phyloP scores from a whole-genome alignment of 2,797 vertebrate species.

The Mus caroli region DNA sequence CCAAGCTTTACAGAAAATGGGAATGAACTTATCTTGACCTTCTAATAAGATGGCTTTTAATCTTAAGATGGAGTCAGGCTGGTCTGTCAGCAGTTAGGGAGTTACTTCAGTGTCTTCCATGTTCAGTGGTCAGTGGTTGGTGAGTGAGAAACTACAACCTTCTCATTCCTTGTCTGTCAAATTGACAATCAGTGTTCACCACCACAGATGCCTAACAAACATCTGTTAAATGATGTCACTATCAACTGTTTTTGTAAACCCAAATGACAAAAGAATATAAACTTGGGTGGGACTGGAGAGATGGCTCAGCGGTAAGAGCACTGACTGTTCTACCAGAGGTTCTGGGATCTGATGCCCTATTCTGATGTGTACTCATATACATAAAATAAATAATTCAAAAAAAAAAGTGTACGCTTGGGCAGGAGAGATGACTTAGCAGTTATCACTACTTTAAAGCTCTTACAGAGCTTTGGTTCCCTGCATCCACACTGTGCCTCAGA shows the following conservation, averaged over 20 bases:
- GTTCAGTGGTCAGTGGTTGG: neutral
- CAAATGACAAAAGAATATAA: neutral
- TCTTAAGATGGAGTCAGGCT: neutral
- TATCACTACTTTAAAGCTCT: neutral
- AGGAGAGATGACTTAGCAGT: neutral
- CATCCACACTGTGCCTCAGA: neutral
- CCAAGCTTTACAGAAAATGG: neutral
- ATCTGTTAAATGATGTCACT: constrained; percentile 19
- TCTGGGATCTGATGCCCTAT: neutral
- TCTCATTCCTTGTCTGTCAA: neutral
- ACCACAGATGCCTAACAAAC: neutral
- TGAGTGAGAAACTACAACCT: neutral
- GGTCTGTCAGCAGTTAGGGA: neutral
- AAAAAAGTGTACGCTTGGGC: neutral
- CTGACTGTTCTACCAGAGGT: neutral
- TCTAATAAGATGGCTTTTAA: neutral
- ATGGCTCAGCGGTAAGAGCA: neutral
- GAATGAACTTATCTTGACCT: neutral
- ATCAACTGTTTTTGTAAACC: neutral
- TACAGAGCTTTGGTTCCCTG: neutral
- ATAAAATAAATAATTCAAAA: neutral
- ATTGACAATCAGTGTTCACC: neutral
- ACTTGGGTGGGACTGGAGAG: neutral
- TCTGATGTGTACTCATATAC: neutral
- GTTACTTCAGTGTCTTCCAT: neutral